Evolutionary conservation across 2,797 vertebrate species (phyloP), one percentile per base, ranked within the genome.

Genomic region (Heterohyrax brucei): DNA sequence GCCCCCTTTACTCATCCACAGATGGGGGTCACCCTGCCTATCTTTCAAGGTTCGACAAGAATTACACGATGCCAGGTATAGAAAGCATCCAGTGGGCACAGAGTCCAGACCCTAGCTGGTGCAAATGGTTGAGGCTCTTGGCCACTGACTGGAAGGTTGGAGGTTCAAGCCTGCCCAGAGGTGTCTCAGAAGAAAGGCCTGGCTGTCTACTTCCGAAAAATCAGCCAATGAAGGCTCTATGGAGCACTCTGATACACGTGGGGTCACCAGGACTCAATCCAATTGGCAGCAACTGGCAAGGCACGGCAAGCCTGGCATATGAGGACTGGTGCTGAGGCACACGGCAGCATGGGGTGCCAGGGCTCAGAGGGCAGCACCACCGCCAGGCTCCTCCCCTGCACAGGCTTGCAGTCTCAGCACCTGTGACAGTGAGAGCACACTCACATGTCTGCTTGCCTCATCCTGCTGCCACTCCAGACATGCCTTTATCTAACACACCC

Each of bases 391-490:
- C 0, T 7, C 64, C 28, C 10, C 44, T 21, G 80, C 87, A 18
- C 0, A 1, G 79, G 44, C 56, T 66, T 6, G 2, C 19, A 9
- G 33, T n/a, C 66, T n/a, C 33, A 30, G 39, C 39, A 9, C 22
- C 56, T 3, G 26, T 22, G 1, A 5, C 0, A 19, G 30, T 4
- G 73, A 79, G 26, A 10, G 79, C 0, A 0, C 18, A 0, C 33
- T 50, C 4, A n/a, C 0, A 5, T 2, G 7, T 39, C 5, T 5
- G 44, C 19, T 12, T 7, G 33, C 44, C 53, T 56, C 50, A 24
- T 7, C 56, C 50, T 48, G 7, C 59, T 21, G 18, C 46, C 19
- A 5, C 46, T 5, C 53, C 3, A 0, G 0, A 1, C 0, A 1
- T 5, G 28, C 48, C 50, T 59, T 21, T n/a, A 83, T 4, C 70